phyloP scores from a whole-genome alignment of 2,888 invertebrate genomes.

The Steromphala cineraria region DNA sequence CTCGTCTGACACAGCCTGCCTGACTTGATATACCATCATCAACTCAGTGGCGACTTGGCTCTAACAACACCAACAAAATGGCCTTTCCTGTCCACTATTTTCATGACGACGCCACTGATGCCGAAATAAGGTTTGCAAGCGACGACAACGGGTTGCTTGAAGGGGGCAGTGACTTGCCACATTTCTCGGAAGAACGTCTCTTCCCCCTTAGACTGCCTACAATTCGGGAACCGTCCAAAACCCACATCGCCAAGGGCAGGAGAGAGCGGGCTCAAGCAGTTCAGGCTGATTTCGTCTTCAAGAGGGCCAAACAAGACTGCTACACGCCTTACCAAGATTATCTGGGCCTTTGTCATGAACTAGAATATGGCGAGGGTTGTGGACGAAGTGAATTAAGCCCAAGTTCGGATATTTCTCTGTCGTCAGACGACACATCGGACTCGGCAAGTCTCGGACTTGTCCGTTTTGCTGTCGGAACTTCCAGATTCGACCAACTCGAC shows the following conservation, averaged over 20 bases:
- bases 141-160: neutral
- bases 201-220: neutral
- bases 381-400: neutral
- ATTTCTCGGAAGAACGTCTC: too few species aligned
- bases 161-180: neutral
- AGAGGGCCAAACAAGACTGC: neutral
- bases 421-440: neutral
- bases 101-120: neutral
- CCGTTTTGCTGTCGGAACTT: neutral
- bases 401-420: neutral
- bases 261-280: neutral
- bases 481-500: neutral
- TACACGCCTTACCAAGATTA: slow-evolving; percentile 38
- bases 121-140: neutral
- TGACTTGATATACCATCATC: neutral
- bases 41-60: neutral
- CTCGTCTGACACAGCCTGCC: neutral
- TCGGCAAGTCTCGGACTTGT: neutral
- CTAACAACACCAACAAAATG: neutral
- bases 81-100: neutral
- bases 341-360: slow-evolving; percentile 27
- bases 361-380: neutral
- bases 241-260: neutral
- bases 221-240: neutral
- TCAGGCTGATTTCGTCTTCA: neutral